Evolutionary conservation across 2,797 vertebrate species (phyloP).

Genomic region (Potorous gilbertii): DNA sequence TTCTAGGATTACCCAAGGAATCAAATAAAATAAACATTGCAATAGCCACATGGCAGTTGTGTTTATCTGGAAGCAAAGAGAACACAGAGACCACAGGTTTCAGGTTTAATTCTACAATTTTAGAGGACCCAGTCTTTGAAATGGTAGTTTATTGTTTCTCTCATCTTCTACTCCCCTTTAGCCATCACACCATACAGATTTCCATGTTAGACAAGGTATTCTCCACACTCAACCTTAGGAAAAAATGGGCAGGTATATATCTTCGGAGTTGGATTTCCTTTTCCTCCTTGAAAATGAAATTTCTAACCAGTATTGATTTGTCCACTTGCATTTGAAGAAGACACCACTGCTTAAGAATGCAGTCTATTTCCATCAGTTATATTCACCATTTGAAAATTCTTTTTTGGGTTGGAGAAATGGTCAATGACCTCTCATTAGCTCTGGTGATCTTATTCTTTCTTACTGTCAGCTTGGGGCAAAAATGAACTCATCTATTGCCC

Average conservation of each 20-base stretch:
- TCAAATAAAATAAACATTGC: slow-evolving; percentile 44
- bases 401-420: not conserved
- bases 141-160: not conserved
- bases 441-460: not conserved
- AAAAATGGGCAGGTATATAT: not conserved
- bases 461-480: not conserved
- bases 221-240: not conserved
- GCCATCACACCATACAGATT: not conserved
- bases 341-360: not conserved
- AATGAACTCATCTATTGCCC: not conserved
- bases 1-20: slow-evolving; percentile 47
- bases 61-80: slow-evolving; percentile 48
- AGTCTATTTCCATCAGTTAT: not conserved
- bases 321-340: not conserved
- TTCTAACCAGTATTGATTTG: not conserved
- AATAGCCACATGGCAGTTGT: not conserved
- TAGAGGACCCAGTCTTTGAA: not conserved
- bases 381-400: no score
- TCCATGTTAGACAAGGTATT: not conserved
- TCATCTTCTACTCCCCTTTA: not conserved
- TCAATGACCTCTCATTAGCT: not conserved
- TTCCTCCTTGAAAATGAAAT: not conserved
- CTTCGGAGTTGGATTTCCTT: not conserved
- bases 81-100: not conserved
- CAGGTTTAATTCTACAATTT: slow-evolving; percentile 13